These are phyloP conservation scores for Lutraria rhynchaena DNA, from an alignment of 1,140 invertebrate genomes.

Conservation along the genomic window DNA sequence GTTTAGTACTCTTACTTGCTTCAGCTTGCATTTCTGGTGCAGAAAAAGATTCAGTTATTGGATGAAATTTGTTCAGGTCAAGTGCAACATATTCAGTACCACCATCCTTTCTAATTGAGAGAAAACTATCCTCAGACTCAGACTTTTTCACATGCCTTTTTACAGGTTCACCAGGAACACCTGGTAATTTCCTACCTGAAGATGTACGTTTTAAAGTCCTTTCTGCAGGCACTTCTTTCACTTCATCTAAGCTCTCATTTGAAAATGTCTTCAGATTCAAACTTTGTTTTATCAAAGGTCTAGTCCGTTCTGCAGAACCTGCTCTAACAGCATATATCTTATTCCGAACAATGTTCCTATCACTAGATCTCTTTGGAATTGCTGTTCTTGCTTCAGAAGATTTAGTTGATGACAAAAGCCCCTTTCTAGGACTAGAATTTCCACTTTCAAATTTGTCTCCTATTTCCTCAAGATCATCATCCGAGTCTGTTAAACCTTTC, in stretches of 20 bases:
- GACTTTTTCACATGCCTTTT: conserved; percentile 28
- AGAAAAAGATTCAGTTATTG: background rate
- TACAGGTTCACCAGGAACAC: background rate
- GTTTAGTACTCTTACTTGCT: too few relatives aligned
- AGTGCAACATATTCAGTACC: conserved; percentile 50
- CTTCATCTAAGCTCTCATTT: conserved; percentile 42
- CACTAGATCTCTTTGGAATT: conserved; percentile 12
- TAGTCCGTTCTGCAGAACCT: conserved; percentile 19
- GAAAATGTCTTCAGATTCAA: conserved; percentile 50
- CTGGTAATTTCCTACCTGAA: conserved; percentile 44
- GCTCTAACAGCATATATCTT: background rate
- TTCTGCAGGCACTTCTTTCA: background rate
- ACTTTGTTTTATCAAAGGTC: conserved; percentile 26
- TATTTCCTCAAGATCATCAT: conserved; percentile 31
- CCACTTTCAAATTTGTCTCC: conserved; percentile 10
- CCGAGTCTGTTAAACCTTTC: conserved; percentile 39
- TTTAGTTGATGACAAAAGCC: conserved; percentile 8
- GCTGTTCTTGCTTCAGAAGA: conserved; percentile 23
- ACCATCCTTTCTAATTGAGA: conserved; percentile 46
- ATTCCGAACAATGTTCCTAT: conserved; percentile 5
- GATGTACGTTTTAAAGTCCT: conserved; percentile 38
- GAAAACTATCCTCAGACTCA: conserved; percentile 42
- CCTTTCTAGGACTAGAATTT: conserved; percentile 22
- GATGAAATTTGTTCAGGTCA: conserved; percentile 16
- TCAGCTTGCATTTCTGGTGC: background rate